Conservation (phyloP, 2,797 vertebrate species). For the Pseudochirops corinnae region DNA sequence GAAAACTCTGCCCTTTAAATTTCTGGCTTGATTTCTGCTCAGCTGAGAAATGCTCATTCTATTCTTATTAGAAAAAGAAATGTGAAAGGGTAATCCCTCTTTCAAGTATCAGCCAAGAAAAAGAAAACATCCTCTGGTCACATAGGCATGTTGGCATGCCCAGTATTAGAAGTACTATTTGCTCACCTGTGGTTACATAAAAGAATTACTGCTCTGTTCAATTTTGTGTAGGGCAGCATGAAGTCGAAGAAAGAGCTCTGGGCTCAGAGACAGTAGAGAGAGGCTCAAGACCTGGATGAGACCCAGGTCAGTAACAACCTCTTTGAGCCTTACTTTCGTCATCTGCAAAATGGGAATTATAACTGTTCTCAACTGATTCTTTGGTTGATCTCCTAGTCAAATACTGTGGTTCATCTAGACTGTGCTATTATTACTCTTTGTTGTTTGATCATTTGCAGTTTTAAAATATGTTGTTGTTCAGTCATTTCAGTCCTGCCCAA, state of each 20-base stretch:
- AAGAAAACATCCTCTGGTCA: background rate
- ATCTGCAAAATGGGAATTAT: background rate
- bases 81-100: background rate
- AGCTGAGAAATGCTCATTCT: background rate
- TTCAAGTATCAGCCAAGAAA: background rate
- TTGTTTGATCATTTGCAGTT: background rate
- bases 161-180: background rate
- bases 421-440: background rate
- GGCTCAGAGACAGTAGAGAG: background rate
- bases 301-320: background rate
- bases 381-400: background rate
- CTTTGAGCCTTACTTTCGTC: background rate
- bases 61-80: background rate
- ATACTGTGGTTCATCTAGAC: background rate
- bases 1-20: background rate
- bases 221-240: background rate
- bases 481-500: background rate
- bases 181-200: background rate
- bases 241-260: background rate
- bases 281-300: background rate
- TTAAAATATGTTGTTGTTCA: background rate
- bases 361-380: background rate
- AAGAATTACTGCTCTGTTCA: background rate
- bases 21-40: background rate
- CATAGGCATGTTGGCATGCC: background rate